phyloP scores from a whole-genome alignment of 2,797 vertebrate species.

The Fundulus diaphanus region DNA sequence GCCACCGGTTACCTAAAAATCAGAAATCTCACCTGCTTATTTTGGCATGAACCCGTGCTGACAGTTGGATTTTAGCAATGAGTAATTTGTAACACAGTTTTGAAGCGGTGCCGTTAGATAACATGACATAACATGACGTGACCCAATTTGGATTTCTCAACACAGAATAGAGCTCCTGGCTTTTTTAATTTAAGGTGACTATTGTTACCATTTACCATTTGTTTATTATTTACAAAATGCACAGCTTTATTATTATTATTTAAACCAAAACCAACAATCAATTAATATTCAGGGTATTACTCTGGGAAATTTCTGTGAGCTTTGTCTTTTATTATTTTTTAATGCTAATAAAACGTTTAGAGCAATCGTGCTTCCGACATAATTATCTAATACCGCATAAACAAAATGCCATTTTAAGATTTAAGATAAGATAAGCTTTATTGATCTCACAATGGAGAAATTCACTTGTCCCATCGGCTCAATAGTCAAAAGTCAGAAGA shows the following conservation, averaged over 20 bases:
- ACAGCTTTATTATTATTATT: background rate
- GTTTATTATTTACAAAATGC: background rate
- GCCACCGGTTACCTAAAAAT: background rate
- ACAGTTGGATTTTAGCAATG: background rate
- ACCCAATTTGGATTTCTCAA: background rate
- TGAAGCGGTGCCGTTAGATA: background rate
- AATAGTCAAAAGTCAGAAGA: too few species aligned
- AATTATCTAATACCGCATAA: background rate
- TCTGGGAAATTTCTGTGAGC: background rate
- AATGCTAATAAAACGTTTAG: too few species aligned
- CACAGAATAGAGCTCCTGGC: background rate
- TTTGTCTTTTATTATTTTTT: too few species aligned
- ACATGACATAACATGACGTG: background rate
- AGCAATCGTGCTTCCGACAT: background rate
- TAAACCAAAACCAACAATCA: background rate
- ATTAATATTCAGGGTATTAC: background rate
- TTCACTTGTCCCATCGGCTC: too few species aligned
- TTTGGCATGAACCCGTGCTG: background rate
- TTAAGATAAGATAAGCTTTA: too few species aligned
- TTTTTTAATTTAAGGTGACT: background rate
- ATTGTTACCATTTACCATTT: too few species aligned
- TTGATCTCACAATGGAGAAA: too few species aligned
- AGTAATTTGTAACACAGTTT: background rate
- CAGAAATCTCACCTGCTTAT: background rate
- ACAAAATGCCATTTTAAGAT: background rate